Conservation (phyloP, 37 sponge, comb jelly and placozoan genomes). For the Ianthella basta region DNA sequence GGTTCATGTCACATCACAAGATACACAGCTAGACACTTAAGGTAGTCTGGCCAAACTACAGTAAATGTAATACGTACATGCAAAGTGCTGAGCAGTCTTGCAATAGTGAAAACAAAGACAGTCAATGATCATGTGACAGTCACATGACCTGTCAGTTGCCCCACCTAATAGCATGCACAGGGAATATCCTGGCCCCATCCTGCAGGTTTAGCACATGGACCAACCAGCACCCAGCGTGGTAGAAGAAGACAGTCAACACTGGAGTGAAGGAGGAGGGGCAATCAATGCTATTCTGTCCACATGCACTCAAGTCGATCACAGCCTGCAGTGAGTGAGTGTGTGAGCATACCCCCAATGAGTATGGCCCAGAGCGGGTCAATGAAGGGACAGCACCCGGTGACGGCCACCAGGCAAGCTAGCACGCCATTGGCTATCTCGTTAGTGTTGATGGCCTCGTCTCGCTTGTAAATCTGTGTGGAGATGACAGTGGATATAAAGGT, state of each 20-base stretch:
- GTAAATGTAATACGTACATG: too few relatives aligned
- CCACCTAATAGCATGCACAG: conserved; percentile 84
- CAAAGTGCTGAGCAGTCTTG: too few relatives aligned
- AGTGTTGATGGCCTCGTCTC: conserved; percentile 74
- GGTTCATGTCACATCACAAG: too few relatives aligned
- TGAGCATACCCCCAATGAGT: conserved; percentile 71
- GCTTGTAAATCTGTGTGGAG: conserved; percentile 54
- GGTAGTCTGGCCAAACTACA: too few relatives aligned
- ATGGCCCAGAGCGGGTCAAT: conserved; percentile 67
- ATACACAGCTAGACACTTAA: too few relatives aligned
- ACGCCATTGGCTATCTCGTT: conserved; percentile 91
- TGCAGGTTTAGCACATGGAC: conserved; percentile 52
- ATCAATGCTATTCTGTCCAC: too few relatives aligned
- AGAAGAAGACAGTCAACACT: conserved; percentile 64
- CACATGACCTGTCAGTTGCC: neutral
- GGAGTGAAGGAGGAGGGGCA: neutral
- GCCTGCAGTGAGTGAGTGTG: too few relatives aligned
- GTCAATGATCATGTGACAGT: too few relatives aligned
- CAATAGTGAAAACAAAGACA: too few relatives aligned
- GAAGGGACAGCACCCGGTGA: conserved; percentile 86
- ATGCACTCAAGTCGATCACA: neutral
- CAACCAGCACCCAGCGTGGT: conserved; percentile 73
- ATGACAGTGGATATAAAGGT: too few relatives aligned
- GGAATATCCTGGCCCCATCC: conserved; percentile 90
- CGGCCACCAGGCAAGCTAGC: conserved; percentile 77